These are phyloP conservation scores for Mesaphorura yosii DNA, from an alignment of 1,140 invertebrate species.

Conservation along the genomic window DNA sequence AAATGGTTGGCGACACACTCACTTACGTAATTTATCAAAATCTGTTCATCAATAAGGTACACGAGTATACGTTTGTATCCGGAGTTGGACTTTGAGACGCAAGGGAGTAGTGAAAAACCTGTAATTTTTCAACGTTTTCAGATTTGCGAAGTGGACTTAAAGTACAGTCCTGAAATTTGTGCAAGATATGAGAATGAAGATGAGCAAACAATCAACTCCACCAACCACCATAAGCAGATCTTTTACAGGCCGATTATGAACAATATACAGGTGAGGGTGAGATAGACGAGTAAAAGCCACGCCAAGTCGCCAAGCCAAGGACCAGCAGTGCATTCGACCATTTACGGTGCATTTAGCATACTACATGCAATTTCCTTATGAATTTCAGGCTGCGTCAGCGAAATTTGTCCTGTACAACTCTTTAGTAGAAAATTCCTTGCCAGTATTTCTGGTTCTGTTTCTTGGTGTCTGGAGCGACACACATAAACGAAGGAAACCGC, in stretches of 20 bases:
- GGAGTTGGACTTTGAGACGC: too few relatives aligned
- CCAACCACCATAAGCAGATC: conserved; percentile 5
- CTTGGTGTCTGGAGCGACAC: conserved; percentile 51
- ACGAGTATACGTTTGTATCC: not conserved
- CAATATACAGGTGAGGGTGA: conserved; percentile 28
- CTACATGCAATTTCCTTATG: not conserved
- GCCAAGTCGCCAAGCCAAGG: too few relatives aligned
- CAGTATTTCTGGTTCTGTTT: conserved; percentile 44
- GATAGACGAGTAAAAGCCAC: too few relatives aligned
- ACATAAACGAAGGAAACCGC: conserved; percentile 46
- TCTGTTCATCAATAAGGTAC: conserved; percentile 31
- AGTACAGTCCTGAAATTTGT: conserved; percentile 15
- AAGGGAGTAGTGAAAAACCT: too few relatives aligned
- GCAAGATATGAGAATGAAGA: not conserved
- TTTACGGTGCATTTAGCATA: too few relatives aligned
- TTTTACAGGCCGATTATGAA: conserved; percentile 18
- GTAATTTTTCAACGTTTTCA: too few relatives aligned
- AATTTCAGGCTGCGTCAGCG: conserved; percentile 44
- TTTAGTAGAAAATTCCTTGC: conserved; percentile 47
- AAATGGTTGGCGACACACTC: conserved; percentile 30
- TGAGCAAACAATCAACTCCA: conserved; percentile 9
- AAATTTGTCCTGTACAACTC: conserved; percentile 49
- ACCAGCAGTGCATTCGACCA: too few relatives aligned
- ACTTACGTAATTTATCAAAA: conserved; percentile 31
- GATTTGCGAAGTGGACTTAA: conserved; percentile 20